phyloP scores from a whole-genome alignment of 2,113 vertebrate genomes.

The Dicrurus megarhynchus region DNA sequence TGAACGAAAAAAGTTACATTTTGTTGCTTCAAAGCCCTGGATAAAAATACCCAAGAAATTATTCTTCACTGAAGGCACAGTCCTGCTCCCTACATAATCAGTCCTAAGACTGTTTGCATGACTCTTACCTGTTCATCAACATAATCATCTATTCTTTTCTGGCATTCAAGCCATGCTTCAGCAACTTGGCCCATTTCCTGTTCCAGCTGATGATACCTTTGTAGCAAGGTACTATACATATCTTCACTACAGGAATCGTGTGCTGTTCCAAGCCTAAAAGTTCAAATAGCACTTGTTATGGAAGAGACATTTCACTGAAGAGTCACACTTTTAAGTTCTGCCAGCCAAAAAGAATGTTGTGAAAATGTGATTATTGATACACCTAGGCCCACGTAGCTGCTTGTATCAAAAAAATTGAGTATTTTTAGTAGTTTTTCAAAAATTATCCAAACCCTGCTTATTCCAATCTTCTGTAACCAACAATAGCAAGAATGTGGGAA shows the following conservation, averaged over 20 bases:
- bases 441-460: neutral
- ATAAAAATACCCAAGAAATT: neutral
- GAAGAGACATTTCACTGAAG: neutral
- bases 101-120: neutral
- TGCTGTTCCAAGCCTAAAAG: conserved; percentile 84
- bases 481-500: conserved; percentile 24
- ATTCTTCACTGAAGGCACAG: neutral
- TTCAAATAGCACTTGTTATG: conserved; percentile 11
- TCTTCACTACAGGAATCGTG: conserved; percentile 91
- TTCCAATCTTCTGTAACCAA: neutral
- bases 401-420: neutral
- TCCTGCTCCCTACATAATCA: neutral
- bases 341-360: neutral
- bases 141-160: conserved; percentile 96
- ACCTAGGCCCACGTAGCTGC: neutral
- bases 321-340: neutral
- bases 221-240: conserved; percentile 87
- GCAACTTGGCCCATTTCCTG: conserved; percentile 89
- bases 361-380: neutral
- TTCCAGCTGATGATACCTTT: conserved; percentile 89
- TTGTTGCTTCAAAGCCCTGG: neutral
- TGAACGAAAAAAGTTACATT: neutral
- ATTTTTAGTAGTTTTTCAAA: neutral
- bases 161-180: conserved; percentile 92
- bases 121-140: conserved; percentile 92